Conservation (phyloP, 2,888 invertebrate species). For the Drepana falcataria region DNA sequence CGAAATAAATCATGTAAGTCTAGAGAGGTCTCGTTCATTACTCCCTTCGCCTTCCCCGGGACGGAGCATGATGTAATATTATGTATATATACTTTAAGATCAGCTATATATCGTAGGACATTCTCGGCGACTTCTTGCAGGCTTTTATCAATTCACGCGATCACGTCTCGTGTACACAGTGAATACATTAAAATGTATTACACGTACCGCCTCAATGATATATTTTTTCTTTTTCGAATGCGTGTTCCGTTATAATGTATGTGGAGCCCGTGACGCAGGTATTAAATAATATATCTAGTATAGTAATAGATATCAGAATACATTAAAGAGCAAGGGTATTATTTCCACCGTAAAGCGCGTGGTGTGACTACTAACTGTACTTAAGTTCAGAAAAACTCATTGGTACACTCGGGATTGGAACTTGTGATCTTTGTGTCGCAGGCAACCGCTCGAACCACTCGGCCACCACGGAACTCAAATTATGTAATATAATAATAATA, state of each 20-base stretch:
- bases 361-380: too few species aligned
- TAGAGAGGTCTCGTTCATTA: too few species aligned
- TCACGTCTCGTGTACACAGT: not conserved
- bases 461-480: too few species aligned
- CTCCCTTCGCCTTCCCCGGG: too few species aligned
- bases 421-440: too few species aligned
- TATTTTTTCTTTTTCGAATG: slow-evolving; percentile 2
- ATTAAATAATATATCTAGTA: not conserved
- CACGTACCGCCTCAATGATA: slow-evolving; percentile 4
- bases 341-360: not conserved
- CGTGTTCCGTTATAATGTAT: slow-evolving; percentile 1
- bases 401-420: too few species aligned
- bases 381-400: too few species aligned
- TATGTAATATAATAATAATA: too few species aligned
- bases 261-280: not conserved
- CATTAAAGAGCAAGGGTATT: not conserved
- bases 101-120: not conserved
- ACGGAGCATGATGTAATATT: too few species aligned
- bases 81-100: too few species aligned
- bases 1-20: too few species aligned
- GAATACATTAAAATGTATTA: slow-evolving; percentile 3
- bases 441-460: too few species aligned
- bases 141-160: not conserved
- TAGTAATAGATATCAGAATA: not conserved
- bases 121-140: not conserved